phyloP scores from a whole-genome alignment of 1,140 invertebrate species.

The Thaumetopoea pityocampa region DNA sequence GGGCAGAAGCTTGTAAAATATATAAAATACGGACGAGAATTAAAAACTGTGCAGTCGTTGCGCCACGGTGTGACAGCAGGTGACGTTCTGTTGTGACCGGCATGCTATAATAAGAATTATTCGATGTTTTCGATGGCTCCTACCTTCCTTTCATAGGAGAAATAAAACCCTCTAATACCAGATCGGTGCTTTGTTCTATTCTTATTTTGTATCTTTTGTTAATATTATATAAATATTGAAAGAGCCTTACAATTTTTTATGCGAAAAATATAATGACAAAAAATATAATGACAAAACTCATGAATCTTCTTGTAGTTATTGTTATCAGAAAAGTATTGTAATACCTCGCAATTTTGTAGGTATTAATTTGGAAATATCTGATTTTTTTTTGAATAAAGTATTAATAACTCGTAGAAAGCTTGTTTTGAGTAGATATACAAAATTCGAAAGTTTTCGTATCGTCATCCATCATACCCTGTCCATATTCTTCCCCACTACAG shows the following conservation, averaged over 20 bases:
- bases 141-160: slow-evolving; percentile 21
- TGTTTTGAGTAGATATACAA: too few species aligned
- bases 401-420: too few species aligned
- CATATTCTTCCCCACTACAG: too few species aligned
- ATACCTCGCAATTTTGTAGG: neutral
- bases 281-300: too few species aligned
- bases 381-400: too few species aligned
- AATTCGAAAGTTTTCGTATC: too few species aligned
- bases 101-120: slow-evolving; percentile 34
- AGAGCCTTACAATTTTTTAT: slow-evolving; percentile 1
- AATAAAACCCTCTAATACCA: slow-evolving; percentile 27
- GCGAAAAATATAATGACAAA: slow-evolving; percentile 7
- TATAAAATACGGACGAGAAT: too few species aligned
- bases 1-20: too few species aligned
- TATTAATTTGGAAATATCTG: too few species aligned
- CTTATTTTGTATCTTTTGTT: slow-evolving; percentile 25
- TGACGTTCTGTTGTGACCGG: slow-evolving; percentile 20
- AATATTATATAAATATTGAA: slow-evolving; percentile 23
- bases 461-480: too few species aligned
- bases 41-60: too few species aligned
- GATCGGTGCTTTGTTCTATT: slow-evolving; percentile 22
- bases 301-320: slow-evolving; percentile 1
- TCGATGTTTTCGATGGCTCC: slow-evolving; percentile 37
- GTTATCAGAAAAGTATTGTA: slow-evolving; percentile 5
- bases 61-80: slow-evolving; percentile 17